Evolutionary conservation across 2,797 vertebrate genomes (phyloP).

Genomic region (Pseudotriccus pelzelni): DNA sequence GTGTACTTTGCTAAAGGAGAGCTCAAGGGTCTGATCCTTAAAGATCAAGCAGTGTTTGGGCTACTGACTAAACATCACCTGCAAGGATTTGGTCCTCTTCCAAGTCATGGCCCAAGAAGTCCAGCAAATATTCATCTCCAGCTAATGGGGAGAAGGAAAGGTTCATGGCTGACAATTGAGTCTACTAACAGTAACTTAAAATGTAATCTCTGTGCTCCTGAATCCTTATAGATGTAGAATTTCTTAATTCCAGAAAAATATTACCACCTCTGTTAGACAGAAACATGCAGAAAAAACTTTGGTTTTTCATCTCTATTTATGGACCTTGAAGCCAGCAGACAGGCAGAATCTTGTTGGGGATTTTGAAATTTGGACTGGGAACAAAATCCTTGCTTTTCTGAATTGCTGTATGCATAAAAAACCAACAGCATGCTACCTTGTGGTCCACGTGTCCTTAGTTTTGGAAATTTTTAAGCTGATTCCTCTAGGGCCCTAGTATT

Average conservation of each 20-base stretch:
- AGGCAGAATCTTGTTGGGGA: background rate
- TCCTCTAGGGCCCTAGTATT: background rate
- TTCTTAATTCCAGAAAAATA: background rate
- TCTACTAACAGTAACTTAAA: background rate
- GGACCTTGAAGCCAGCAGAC: background rate
- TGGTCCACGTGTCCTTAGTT: background rate
- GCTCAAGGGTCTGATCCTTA: background rate
- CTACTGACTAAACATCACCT: background rate
- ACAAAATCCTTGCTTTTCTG: background rate
- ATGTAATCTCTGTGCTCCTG: background rate
- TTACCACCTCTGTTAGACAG: background rate
- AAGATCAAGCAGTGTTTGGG: background rate
- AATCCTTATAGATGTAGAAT: background rate
- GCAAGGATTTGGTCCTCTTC: background rate
- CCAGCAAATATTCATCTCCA: background rate
- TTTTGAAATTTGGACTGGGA: background rate
- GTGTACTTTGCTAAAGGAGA: background rate
- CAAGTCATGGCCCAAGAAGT: background rate
- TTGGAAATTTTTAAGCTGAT: background rate
- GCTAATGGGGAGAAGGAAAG: background rate
- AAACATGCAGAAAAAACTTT: background rate
- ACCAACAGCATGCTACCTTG: background rate
- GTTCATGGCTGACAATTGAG: background rate
- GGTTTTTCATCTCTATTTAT: background rate
- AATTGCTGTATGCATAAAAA: background rate